Evolutionary conservation across 2,888 invertebrate species (phyloP), one percentile per base, ranked within the genome.

Genomic region (Lithodes maja): DNA sequence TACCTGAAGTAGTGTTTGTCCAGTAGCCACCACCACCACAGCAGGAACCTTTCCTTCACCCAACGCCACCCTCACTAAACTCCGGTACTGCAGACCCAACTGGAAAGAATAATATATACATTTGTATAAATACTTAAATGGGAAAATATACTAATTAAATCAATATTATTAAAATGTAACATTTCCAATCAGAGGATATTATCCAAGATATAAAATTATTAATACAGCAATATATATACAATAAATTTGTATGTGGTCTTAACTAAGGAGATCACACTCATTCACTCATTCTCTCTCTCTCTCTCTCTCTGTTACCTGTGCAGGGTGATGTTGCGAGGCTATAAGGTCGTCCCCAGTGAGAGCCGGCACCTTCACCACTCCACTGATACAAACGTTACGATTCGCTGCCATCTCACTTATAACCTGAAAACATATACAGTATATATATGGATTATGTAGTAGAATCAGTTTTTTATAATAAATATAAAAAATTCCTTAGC

Each of bases 341-440:
- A 17, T 5, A 50, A 54, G 53, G 75, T n/a, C 17, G n/a, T 83
- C 83, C 75, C 75, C 53, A 53, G 74, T 49, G 83, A 74, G 54
- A n/a, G 77, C n/a, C 33, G 90, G 90, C 12, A 90, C 78, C 71
- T 83, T 83, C 9, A 85, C 90, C 78, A 88, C 83, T 15, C 71
- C 80, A 71, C 88, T 88, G 68, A 90, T 71, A 78, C 90, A 90
- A 2, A 88, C 85, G 61, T 90, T 90, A 50, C 78, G 80, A 2
- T 82, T 78, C 1, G 78, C 55, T n/a, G 88, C 85, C 49, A 53
- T 49, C 53, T 85, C 85, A 0, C 84, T 78, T n/a, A 90, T 79
- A 52, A 90, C 85, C 90, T 90, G 12, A 61, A 61, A 61, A 12
- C 12, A 12, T 7, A 5, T 61, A 61, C 61, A 61, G 61, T 61